phyloP scores from a whole-genome alignment of 2,888 invertebrate genomes.

The Harpagoxenus sublaevis region DNA sequence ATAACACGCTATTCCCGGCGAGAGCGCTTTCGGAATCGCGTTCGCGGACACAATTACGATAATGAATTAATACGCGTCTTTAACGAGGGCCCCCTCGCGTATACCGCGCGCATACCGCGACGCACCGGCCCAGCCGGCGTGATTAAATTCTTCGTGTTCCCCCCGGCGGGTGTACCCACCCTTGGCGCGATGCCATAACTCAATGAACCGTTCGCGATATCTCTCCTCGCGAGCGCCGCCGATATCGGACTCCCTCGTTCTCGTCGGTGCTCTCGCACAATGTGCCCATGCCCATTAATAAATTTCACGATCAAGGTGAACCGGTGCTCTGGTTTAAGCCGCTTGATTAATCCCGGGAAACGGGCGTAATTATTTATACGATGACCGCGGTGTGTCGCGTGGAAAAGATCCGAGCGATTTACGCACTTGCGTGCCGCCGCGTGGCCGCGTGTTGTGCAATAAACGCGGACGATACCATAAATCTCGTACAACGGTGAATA shows the following conservation, averaged over 20 bases:
- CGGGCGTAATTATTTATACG: conserved; percentile 62
- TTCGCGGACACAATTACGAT: conserved; percentile 52
- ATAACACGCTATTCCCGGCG: conserved; percentile 35
- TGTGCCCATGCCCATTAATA: conserved; percentile 65
- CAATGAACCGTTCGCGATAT: conserved; percentile 52
- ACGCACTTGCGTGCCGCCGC: conserved; percentile 48
- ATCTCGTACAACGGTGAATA: conserved; percentile 47
- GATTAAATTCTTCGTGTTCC: conserved; percentile 41
- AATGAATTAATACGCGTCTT: conserved; percentile 52
- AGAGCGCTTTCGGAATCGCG: conserved; percentile 23
- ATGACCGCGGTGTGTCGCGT: conserved; percentile 48
- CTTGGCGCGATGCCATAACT: conserved; percentile 40
- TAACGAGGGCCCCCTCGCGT: background rate
- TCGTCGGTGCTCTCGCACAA: conserved; percentile 31
- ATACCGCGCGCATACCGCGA: background rate
- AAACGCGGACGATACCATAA: conserved; percentile 39
- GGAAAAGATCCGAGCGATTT: conserved; percentile 48
- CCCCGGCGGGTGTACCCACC: conserved; percentile 8
- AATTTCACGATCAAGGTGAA: conserved; percentile 73
- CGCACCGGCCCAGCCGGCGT: background rate
- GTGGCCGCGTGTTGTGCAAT: conserved; percentile 26
- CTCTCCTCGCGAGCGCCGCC: conserved; percentile 23
- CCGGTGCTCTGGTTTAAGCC: conserved; percentile 62
- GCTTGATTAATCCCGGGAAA: conserved; percentile 61
- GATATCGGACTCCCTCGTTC: conserved; percentile 33